Percentiles rank a stretch among this genome's conserved stretches.
These are phyloP conservation scores for Philereme transversata DNA, from an alignment of 2,888 invertebrate genomes.

Conservation along the genomic window DNA sequence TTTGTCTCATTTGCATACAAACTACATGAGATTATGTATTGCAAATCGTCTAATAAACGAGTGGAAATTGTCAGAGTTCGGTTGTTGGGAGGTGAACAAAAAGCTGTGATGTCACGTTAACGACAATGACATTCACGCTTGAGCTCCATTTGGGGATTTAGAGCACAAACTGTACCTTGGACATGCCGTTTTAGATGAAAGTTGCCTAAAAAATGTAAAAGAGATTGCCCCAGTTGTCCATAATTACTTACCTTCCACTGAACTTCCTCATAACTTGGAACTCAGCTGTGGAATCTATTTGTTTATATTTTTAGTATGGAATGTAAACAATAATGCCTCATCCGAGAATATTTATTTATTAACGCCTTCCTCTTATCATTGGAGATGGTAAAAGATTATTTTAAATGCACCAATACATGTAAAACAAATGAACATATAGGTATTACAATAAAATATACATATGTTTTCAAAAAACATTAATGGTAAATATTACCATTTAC, in stretches of 20 bases:
- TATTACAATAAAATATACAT: too few species aligned
- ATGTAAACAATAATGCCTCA: conserved; percentile 21
- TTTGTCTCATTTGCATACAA: conserved; percentile 14
- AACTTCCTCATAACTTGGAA: conserved; percentile 4
- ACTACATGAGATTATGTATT: conserved; percentile 4
- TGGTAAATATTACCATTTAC: too few species aligned
- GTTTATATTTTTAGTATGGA: conserved; percentile 36
- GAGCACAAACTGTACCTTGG: conserved; percentile 77
- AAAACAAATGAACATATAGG: too few species aligned
- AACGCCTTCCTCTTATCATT: conserved; percentile 9
- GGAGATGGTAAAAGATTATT: too few species aligned
- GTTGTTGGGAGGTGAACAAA: conserved; percentile 72
- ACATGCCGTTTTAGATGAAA: conserved; percentile 72
- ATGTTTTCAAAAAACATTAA: too few species aligned
- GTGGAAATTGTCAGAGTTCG: conserved; percentile 1
- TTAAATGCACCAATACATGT: too few species aligned
- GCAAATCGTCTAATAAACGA: background rate
- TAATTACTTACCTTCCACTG: conserved; percentile 21
- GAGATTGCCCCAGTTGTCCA: conserved; percentile 46
- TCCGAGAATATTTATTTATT: conserved; percentile 18
- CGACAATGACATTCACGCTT: conserved; percentile 83
- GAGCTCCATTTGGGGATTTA: conserved; percentile 79
- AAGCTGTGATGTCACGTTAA: conserved; percentile 77
- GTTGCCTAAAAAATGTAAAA: conserved; percentile 67
- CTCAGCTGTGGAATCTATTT: conserved; percentile 34